Conservation (phyloP, 2,888 invertebrate genomes). For the Lasioglossum pauxillum region DNA sequence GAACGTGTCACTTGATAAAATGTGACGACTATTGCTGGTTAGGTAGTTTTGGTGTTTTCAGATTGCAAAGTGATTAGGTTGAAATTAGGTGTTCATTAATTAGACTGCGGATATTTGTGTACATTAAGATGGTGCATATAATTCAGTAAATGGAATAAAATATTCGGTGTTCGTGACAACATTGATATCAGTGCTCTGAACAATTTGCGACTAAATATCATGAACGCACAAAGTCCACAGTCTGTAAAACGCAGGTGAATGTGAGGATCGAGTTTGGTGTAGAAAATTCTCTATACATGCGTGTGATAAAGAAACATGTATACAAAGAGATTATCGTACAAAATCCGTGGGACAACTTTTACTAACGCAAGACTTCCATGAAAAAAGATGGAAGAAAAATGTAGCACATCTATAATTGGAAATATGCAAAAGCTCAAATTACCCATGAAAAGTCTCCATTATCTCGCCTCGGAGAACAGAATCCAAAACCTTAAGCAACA, state of each 20-base stretch:
- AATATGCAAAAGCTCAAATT: slow-evolving; percentile 6
- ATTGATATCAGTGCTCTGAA: neutral
- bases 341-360: neutral
- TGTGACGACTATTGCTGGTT: neutral
- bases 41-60: neutral
- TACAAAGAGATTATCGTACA: neutral
- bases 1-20: neutral
- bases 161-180: neutral
- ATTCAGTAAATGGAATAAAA: neutral
- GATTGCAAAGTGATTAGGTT: neutral
- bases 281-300: neutral
- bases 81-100: neutral
- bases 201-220: neutral
- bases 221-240: neutral
- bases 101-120: neutral
- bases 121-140: neutral
- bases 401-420: neutral
- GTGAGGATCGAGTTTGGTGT: neutral
- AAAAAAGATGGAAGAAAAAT: neutral
- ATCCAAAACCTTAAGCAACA: neutral
- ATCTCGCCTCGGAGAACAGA: neutral
- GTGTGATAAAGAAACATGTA: slow-evolving; percentile 1
- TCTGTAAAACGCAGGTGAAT: neutral
- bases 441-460: neutral
- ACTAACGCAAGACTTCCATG: neutral